These are phyloP conservation scores for Meliscaeva auricollis DNA, from an alignment of 2,888 invertebrate genomes.

Conservation along the genomic window DNA sequence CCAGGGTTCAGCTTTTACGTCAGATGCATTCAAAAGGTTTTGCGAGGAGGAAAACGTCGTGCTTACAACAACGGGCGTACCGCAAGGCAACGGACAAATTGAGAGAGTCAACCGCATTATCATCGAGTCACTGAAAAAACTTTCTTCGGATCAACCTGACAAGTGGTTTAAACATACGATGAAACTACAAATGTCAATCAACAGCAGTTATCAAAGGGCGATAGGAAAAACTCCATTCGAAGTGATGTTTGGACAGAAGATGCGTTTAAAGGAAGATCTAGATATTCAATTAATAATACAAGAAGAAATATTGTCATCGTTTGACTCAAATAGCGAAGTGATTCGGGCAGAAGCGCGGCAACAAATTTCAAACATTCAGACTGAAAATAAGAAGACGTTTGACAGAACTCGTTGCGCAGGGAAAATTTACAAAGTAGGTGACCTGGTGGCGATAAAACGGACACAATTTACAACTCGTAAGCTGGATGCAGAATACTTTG, in stretches of 20 bases:
- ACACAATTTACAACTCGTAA: slow-evolving; percentile 30
- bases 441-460: slow-evolving; percentile 28
- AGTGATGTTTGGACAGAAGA: background rate
- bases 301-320: slow-evolving; percentile 6
- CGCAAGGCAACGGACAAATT: background rate
- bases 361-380: slow-evolving; percentile 15
- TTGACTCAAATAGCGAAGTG: background rate
- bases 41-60: slow-evolving; percentile 22
- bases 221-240: slow-evolving; percentile 8
- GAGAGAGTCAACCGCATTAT: slow-evolving; percentile 1
- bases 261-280: background rate
- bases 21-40: slow-evolving; percentile 43
- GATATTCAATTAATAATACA: slow-evolving; percentile 5
- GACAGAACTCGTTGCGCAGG: slow-evolving; percentile 4
- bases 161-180: background rate
- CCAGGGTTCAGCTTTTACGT: slow-evolving; percentile 52
- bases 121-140: slow-evolving; percentile 6
- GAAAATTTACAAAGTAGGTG: slow-evolving; percentile 14
- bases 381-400: slow-evolving; percentile 25
- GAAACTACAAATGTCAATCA: slow-evolving; percentile 1
- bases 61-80: slow-evolving; percentile 30
- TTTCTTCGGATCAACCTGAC: slow-evolving; percentile 10
- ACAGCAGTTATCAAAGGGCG: background rate
- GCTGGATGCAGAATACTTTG: slow-evolving; percentile 1
- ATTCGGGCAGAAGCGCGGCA: background rate